These are phyloP conservation scores for Heliconius ismenius DNA, from an alignment of 2,888 invertebrate species.

Conservation along the genomic window DNA sequence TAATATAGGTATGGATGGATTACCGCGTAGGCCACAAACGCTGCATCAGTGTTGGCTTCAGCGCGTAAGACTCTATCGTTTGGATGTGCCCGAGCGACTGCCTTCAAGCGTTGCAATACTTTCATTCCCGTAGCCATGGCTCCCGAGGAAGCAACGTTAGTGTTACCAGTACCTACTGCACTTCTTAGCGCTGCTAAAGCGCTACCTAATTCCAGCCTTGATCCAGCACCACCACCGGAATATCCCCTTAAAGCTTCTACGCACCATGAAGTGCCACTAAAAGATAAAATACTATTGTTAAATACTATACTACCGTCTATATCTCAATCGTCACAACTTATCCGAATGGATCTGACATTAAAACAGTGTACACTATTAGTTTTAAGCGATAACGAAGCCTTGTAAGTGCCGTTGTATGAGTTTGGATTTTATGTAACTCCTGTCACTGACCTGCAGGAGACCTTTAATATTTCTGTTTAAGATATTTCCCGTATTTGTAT, in stretches of 20 bases:
- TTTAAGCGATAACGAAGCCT: too few relatives aligned
- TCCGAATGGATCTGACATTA: too few relatives aligned
- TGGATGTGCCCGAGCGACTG: constrained; percentile 72
- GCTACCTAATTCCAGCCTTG: constrained; percentile 92
- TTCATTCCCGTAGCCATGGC: constrained; percentile 51
- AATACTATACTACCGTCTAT: not conserved
- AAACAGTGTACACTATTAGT: too few relatives aligned
- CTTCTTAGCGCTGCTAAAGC: constrained; percentile 91
- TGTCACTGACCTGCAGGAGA: not conserved
- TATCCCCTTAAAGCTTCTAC: constrained; percentile 96
- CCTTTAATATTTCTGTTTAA: not conserved
- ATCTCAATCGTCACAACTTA: too few relatives aligned
- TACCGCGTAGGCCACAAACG: constrained; percentile 75
- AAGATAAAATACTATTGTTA: constrained; percentile 28
- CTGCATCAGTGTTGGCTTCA: constrained; percentile 75
- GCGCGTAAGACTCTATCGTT: constrained; percentile 70
- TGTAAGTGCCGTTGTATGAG: too few relatives aligned
- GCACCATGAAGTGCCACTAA: constrained; percentile 87
- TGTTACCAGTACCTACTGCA: constrained; percentile 80
- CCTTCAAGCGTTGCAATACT: constrained; percentile 67
- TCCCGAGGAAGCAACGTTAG: constrained; percentile 45
- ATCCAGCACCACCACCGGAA: constrained; percentile 89
- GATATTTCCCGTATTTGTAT: not conserved
- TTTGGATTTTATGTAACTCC: too few relatives aligned
- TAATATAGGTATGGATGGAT: too few relatives aligned